Percentiles rank a stretch among this genome's conserved stretches.
phyloP scores from a whole-genome alignment of 2,888 invertebrate species.

The Drosophila trichaetosa region DNA sequence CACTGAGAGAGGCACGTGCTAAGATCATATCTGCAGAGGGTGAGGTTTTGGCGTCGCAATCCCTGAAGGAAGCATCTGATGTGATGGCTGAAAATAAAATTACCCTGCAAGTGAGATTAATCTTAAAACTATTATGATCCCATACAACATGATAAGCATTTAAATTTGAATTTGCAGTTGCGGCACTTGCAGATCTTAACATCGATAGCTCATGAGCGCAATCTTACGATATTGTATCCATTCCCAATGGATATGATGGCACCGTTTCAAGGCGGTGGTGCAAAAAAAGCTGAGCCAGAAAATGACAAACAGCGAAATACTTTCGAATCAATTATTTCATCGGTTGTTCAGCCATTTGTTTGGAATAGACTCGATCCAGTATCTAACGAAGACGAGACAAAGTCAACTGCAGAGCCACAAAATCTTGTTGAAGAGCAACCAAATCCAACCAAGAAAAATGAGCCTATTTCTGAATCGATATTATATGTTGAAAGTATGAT shows the following conservation, averaged over 20 bases:
- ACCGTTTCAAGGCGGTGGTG: slow-evolving; percentile 22
- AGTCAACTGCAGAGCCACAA: not conserved
- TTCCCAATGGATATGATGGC: slow-evolving; percentile 73
- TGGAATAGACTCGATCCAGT: not conserved
- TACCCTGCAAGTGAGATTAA: slow-evolving; percentile 66
- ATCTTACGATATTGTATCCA: slow-evolving; percentile 69
- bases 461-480: not conserved
- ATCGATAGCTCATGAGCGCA: slow-evolving; percentile 69
- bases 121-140: no score
- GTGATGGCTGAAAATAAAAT: slow-evolving; percentile 75
- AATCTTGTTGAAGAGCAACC: not conserved
- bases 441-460: not conserved
- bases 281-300: not conserved
- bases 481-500: not conserved
- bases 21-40: slow-evolving; percentile 81
- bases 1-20: slow-evolving; percentile 76
- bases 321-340: not conserved
- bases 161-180: slow-evolving; percentile 41
- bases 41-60: slow-evolving; percentile 69
- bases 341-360: not conserved
- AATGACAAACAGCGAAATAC: accelerated
- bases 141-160: no score
- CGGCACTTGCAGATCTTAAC: slow-evolving; percentile 75
- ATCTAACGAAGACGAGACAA: not conserved
- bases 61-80: slow-evolving; percentile 78